A percentile compares a stretch with the other conserved stretches of the same genome.
These are phyloP conservation scores for Triplophysa bombifrons DNA, from an alignment of 2,797 vertebrate genomes.

Conservation along the genomic window DNA sequence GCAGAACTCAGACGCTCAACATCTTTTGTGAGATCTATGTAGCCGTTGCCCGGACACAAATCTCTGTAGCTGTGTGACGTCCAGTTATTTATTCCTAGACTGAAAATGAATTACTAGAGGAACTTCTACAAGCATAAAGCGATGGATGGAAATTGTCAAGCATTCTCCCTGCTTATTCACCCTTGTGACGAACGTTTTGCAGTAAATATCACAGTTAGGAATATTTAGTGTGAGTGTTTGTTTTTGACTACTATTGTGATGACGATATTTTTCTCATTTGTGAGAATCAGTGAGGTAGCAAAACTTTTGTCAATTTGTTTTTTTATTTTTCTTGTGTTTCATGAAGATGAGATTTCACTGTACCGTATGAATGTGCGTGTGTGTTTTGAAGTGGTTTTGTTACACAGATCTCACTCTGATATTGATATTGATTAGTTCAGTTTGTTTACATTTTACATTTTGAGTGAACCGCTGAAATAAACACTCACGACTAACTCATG, in stretches of 20 bases:
- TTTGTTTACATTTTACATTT: constrained; percentile 19
- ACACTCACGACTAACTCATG: background rate
- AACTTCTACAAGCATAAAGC: background rate
- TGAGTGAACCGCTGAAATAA: constrained; percentile 9
- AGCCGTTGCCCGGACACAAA: constrained; percentile 3
- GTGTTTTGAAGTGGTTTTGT: constrained; percentile 13
- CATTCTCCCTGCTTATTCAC: background rate
- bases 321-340: background rate
- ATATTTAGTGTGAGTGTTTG: constrained; percentile 14
- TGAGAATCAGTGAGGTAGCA: constrained; percentile 30
- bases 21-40: background rate
- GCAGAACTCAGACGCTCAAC: background rate
- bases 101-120: background rate
- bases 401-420: constrained; percentile 2
- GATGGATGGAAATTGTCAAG: constrained; percentile 2
- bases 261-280: constrained; percentile 27
- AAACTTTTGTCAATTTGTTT: background rate
- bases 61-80: constrained; percentile 22
- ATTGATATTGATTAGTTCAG: constrained; percentile 6
- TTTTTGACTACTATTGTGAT: constrained; percentile 38
- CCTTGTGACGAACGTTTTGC: background rate
- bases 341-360: background rate
- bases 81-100: constrained; percentile 8
- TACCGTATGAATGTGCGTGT: background rate
- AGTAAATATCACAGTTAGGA: constrained; percentile 22